Evolutionary conservation across 1,140 invertebrate species (phyloP).

Genomic region (Drosophila kurseongensis): DNA sequence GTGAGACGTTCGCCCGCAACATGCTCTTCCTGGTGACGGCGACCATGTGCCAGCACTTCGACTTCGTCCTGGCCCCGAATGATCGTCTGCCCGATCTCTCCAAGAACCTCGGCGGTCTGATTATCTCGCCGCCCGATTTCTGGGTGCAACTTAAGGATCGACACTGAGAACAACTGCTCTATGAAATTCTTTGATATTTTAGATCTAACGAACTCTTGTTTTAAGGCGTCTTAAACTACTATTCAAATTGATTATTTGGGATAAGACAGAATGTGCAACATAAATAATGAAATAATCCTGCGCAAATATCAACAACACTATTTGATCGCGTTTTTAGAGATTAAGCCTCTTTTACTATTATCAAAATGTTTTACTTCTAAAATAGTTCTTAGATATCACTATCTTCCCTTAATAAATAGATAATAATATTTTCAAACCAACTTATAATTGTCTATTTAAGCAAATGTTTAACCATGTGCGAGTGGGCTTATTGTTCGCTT

Average conservation of each 20-base stretch:
- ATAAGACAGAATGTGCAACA: no score
- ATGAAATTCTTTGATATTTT: background rate
- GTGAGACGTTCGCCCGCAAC: conserved; percentile 89
- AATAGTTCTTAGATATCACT: no score
- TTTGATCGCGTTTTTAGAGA: no score
- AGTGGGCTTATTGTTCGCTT: background rate
- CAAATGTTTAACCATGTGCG: background rate
- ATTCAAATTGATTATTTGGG: background rate
- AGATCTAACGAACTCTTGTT: background rate
- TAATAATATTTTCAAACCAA: background rate
- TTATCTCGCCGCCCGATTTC: conserved; percentile 76
- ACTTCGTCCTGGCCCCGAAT: conserved; percentile 80
- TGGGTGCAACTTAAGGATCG: conserved; percentile 82
- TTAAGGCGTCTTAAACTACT: background rate
- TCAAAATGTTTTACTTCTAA: no score
- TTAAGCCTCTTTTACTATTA: no score
- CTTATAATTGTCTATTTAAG: background rate
- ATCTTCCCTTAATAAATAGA: background rate
- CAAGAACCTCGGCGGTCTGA: conserved; percentile 79
- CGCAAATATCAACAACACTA: no score
- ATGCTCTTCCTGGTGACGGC: conserved; percentile 88
- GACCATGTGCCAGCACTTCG: conserved; percentile 88
- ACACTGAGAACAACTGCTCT: background rate
- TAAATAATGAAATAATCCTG: no score
- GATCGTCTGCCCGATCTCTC: conserved; percentile 74